These are phyloP conservation scores for Copidosoma aretas DNA, from an alignment of 2,888 invertebrate species.

Conservation along the genomic window DNA sequence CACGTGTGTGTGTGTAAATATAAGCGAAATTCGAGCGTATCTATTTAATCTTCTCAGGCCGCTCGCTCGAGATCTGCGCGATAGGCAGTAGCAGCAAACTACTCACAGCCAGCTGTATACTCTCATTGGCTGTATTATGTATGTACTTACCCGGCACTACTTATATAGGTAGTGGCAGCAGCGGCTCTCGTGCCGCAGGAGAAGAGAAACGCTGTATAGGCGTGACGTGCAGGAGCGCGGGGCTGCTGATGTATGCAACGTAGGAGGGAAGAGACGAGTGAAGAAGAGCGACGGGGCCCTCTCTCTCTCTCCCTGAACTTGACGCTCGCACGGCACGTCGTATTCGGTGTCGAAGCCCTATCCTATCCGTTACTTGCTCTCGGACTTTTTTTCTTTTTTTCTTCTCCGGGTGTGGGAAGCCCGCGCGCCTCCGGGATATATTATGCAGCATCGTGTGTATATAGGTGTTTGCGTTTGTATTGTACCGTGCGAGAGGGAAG, in stretches of 20 bases:
- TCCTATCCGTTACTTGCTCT: conserved; percentile 23
- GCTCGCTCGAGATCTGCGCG: conserved; percentile 2
- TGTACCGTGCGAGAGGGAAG: too few relatives aligned
- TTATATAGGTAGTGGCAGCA: not conserved
- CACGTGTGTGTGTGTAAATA: too few relatives aligned
- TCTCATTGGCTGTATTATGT: too few relatives aligned
- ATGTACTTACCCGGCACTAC: too few relatives aligned
- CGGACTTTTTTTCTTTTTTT: too few relatives aligned
- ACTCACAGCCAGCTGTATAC: conserved; percentile 27
- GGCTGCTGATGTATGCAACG: not conserved
- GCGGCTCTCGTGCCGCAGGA: not conserved
- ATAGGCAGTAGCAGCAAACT: not conserved
- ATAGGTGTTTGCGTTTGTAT: too few relatives aligned
- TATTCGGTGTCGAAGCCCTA: conserved; percentile 36
- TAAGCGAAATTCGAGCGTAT: not conserved
- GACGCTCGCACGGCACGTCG: conserved; percentile 27
- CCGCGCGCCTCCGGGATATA: too few relatives aligned
- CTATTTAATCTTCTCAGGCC: conserved; percentile 14
- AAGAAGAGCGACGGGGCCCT: conserved; percentile 23
- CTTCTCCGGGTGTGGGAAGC: not conserved
- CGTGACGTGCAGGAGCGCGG: conserved; percentile 22
- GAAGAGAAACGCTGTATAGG: conserved; percentile 27
- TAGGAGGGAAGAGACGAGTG: conserved; percentile 6
- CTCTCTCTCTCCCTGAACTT: conserved; percentile 46
- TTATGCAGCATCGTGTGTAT: too few relatives aligned